Base-by-base conservation (phyloP, 1,140 invertebrate species). In the Mya arenaria region DNA sequence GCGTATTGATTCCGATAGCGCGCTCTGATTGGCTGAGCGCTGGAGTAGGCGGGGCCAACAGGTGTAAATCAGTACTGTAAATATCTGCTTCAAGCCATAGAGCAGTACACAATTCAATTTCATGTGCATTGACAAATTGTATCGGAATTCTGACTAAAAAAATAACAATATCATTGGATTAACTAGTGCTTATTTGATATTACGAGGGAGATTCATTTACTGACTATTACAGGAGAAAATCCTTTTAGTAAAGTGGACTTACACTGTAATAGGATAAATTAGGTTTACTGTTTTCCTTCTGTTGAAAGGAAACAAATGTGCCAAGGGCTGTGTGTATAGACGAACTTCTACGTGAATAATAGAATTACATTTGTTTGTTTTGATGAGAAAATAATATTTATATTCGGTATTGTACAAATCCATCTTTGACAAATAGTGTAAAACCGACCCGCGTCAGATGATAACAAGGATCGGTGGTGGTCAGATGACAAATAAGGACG, bases 351-450 rank as follows among this genome's bases (percentile, higher is more conserved):
- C 13, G 34, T 39, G 8, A 69, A 80, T 60, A 80, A 80, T 71
- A 80, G 66, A 36, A 80, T 80, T 80, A 69, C 39, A 44, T 80
- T 44, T 71, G 34, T 34, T 68, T 71, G 56, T 66, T 69, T 69
- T 80, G 77, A 80, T 80, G 77, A 71, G 63, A 71, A 80, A 80
- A 58, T 80, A 80, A 80, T 80, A 80, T 80, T 80, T 69, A 19
- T 71, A 39, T 30, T 23, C 60, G 19, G 77, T 60, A 80, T 80
- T 80, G 44, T 69, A 48, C 48, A 23, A 52, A 52, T 52, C 48
- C 48, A n/a, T 52, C 17, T 17, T 52, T 52, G 48, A 52, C 48
- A 52, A 52, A 52, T 52, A 52, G 48, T 52, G 8, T 17, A 17
- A 52, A 52, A 52, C 60, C 19, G 19, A 23, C 30, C 32, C 15